These are phyloP conservation scores for Meles meles DNA, from an alignment of 2,113 vertebrate species.

Conservation along the genomic window DNA sequence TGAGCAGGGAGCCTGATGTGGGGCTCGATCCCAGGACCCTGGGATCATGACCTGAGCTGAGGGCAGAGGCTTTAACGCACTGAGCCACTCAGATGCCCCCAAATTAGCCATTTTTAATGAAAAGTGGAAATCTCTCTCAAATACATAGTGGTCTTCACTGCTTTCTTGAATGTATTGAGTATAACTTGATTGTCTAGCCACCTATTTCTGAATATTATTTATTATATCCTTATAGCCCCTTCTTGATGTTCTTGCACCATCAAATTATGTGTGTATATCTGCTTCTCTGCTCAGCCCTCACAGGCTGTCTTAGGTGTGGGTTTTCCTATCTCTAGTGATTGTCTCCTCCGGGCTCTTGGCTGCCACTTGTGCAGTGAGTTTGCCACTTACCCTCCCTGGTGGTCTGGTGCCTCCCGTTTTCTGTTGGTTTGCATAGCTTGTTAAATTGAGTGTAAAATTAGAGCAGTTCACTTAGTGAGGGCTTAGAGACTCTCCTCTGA, in stretches of 20 bases:
- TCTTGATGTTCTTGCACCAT: not conserved
- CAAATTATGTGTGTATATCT: not conserved
- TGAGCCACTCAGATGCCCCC: too few relatives aligned
- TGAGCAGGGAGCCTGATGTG: too few relatives aligned
- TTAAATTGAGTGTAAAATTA: slow-evolving; percentile 56
- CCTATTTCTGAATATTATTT: not conserved
- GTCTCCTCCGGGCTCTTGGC: not conserved
- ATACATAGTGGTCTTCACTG: not conserved
- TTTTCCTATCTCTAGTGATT: not conserved
- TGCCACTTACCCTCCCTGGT: not conserved
- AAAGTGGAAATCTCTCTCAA: not conserved
- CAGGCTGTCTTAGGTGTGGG: not conserved
- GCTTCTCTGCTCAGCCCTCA: not conserved
- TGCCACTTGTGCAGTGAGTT: not conserved
- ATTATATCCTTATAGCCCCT: not conserved
- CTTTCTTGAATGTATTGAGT: not conserved
- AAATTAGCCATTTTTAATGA: not conserved
- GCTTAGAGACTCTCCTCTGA: not conserved
- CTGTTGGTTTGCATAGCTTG: not conserved
- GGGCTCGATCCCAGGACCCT: too few relatives aligned
- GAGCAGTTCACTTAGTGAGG: slow-evolving; percentile 25
- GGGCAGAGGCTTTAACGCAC: too few relatives aligned
- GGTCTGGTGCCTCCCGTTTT: not conserved
- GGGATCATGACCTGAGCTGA: too few relatives aligned
- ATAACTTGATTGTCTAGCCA: not conserved